Conservation (phyloP, 2,113 vertebrate species). For the Syngnathus floridae region DNA sequence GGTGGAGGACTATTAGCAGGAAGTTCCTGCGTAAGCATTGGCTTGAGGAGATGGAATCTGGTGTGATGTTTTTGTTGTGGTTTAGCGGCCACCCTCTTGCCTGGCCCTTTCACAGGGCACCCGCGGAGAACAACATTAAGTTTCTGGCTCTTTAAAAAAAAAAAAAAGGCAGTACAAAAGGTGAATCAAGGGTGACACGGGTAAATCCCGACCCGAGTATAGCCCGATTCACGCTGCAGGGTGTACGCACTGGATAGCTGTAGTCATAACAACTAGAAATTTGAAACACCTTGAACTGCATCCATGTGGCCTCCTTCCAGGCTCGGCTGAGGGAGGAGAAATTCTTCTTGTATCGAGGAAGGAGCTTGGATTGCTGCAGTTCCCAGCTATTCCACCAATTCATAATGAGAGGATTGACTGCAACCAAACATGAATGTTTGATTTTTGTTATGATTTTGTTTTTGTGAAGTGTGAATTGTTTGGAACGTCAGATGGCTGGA, state of each 20-base stretch:
- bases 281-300: conserved; percentile 11
- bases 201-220: conserved; percentile 8
- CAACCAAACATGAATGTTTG: not conserved
- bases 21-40: conserved; percentile 55
- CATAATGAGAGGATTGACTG: conserved; percentile 1
- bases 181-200: not conserved
- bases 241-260: not conserved
- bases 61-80: conserved; percentile 56
- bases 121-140: conserved; percentile 5
- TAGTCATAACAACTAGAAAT: conserved; percentile 33
- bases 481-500: not conserved
- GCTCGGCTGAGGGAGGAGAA: conserved; percentile 15
- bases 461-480: not conserved
- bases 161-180: conserved; percentile 1
- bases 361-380: conserved; percentile 9
- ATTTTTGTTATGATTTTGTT: not conserved
- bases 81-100: conserved; percentile 21
- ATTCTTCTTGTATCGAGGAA: conserved; percentile 9
- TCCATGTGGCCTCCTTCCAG: conserved; percentile 13
- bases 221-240: conserved; percentile 1
- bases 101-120: conserved; percentile 35
- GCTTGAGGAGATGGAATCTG: conserved; percentile 56
- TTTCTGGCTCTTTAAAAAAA: not conserved
- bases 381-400: conserved; percentile 24
- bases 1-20: conserved; percentile 53